Conservation (phyloP, 2,113 vertebrate genomes). For the Gopherus evgoodei region DNA sequence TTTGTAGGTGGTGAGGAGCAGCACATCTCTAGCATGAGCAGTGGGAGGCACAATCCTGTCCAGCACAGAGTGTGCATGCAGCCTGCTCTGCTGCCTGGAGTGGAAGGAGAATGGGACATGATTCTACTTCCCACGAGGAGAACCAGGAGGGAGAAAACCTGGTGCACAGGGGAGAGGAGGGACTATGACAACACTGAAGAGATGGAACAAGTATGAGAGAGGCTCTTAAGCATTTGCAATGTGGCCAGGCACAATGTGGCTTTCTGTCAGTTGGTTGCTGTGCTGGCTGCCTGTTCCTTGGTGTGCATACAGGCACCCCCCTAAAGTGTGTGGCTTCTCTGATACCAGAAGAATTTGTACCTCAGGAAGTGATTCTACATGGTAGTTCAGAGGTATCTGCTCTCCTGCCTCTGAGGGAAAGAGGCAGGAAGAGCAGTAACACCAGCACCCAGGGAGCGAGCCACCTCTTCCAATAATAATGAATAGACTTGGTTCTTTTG, state of each 20-base stretch:
- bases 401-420: background rate
- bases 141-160: background rate
- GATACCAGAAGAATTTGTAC: no score
- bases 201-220: background rate
- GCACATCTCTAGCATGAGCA: background rate
- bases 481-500: background rate
- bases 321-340: background rate
- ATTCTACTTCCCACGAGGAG: background rate
- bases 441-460: background rate
- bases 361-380: no score
- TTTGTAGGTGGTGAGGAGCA: background rate
- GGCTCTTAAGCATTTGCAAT: background rate
- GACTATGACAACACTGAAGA: rapidly evolving
- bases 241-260: background rate
- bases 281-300: background rate
- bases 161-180: background rate
- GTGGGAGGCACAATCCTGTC: background rate
- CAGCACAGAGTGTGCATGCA: rapidly evolving
- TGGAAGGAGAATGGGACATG: background rate
- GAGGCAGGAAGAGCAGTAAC: background rate
- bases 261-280: background rate
- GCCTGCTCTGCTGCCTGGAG: background rate
- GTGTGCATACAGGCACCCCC: background rate
- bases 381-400: background rate
- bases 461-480: background rate